A percentile compares a stretch with the other conserved stretches of the same genome.
Evolutionary conservation across 2,888 invertebrate species (phyloP).

Genomic region (Phytoseiulus persimilis): DNA sequence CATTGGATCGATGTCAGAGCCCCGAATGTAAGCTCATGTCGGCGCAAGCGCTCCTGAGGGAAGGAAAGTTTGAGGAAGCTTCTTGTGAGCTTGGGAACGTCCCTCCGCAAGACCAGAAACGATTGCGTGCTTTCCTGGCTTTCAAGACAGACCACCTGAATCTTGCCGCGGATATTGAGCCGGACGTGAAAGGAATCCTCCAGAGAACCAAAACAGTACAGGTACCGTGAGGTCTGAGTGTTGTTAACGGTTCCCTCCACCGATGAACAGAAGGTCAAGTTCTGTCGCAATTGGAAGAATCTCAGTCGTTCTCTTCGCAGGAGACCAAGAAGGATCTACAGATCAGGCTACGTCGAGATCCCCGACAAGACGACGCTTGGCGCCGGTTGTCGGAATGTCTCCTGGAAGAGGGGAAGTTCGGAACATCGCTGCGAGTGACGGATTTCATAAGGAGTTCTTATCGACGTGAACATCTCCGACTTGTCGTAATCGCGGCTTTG

Average conservation of each 20-base stretch:
- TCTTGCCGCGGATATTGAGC: background rate
- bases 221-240: background rate
- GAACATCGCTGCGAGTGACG: background rate
- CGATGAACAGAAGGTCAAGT: no score
- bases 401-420: background rate
- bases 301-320: background rate
- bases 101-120: background rate
- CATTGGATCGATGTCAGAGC: background rate
- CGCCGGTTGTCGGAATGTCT: conserved; percentile 17
- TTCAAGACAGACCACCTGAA: background rate
- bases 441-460: background rate
- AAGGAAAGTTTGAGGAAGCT: background rate
- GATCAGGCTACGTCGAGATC: background rate
- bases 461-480: background rate
- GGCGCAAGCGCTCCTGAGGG: background rate
- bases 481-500: background rate
- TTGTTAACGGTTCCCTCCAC: background rate
- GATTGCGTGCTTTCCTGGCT: background rate
- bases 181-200: background rate
- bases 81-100: background rate
- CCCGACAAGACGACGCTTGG: conserved; percentile 13
- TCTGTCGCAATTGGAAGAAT: no score
- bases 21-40: background rate
- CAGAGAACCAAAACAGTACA: background rate
- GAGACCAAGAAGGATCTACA: background rate